phyloP scores from a whole-genome alignment of 2,888 invertebrate genomes.

The Hydriomena furcata region DNA sequence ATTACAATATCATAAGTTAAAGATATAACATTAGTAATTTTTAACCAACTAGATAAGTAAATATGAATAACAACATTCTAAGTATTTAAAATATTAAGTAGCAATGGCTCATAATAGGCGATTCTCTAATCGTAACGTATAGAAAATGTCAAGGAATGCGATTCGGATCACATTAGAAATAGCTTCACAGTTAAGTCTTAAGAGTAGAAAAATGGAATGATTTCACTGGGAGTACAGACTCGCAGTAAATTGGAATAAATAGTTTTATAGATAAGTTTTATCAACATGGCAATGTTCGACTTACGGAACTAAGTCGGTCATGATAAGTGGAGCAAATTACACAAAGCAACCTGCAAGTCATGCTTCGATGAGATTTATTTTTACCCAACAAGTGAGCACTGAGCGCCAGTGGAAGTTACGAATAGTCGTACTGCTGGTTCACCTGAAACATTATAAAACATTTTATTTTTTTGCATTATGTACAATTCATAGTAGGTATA shows the following conservation, averaged over 20 bases:
- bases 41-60: slow-evolving; percentile 17
- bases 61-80: slow-evolving; percentile 15
- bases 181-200: slow-evolving; percentile 20
- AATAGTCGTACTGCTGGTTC: slow-evolving; percentile 25
- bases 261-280: slow-evolving; percentile 12
- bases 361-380: slow-evolving; percentile 16
- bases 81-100: slow-evolving; percentile 28
- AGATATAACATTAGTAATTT: slow-evolving; percentile 16
- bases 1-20: slow-evolving; percentile 22
- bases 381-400: background rate
- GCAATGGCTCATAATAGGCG: slow-evolving; percentile 27
- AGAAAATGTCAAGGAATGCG: slow-evolving; percentile 33
- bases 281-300: slow-evolving; percentile 24
- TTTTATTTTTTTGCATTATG: too few species aligned
- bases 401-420: slow-evolving; percentile 9
- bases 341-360: slow-evolving; percentile 11
- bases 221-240: slow-evolving; percentile 24
- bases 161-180: slow-evolving; percentile 31
- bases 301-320: slow-evolving; percentile 23
- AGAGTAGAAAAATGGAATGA: slow-evolving; percentile 33
- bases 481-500: too few species aligned
- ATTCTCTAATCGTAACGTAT: slow-evolving; percentile 14
- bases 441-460: slow-evolving; percentile 13
- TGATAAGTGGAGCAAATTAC: slow-evolving; percentile 15
- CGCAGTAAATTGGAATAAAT: slow-evolving; percentile 12